phyloP scores from a whole-genome alignment of 2,113 vertebrate species.

The Sylvietta virens region DNA sequence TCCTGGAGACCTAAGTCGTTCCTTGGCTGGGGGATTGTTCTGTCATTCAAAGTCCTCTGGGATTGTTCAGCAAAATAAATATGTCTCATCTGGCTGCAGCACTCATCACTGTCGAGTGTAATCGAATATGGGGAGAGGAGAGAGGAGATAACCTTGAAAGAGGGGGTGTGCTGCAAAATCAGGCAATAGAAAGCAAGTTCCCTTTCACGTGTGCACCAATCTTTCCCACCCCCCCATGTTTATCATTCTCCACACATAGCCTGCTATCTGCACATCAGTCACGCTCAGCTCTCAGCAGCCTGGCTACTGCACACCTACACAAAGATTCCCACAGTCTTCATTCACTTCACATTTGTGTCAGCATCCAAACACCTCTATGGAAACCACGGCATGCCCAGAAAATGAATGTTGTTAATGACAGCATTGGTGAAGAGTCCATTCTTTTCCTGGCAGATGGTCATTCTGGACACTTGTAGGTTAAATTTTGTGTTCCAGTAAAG shows the following conservation, averaged over 20 bases:
- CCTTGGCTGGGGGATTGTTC: not conserved
- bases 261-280: slow-evolving; percentile 60
- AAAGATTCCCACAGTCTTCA: slow-evolving; percentile 20
- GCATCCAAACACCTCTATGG: not conserved
- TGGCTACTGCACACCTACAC: slow-evolving; percentile 50
- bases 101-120: slow-evolving; percentile 18
- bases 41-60: not conserved
- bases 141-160: slow-evolving; percentile 24
- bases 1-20: not conserved
- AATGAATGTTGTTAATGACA: not conserved
- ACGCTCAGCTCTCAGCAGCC: slow-evolving; percentile 22
- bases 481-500: not conserved
- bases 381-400: not conserved
- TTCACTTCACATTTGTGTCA: slow-evolving; percentile 17
- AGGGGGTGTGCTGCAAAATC: not conserved
- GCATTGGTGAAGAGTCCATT: not conserved
- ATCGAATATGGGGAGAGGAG: not conserved
- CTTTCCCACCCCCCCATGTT: not conserved
- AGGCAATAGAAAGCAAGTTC: not conserved
- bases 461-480: not conserved
- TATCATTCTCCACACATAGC: slow-evolving; percentile 44
- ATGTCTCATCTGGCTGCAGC: not conserved
- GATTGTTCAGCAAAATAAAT: not conserved
- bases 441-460: not conserved
- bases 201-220: not conserved